A percentile compares a stretch with the other conserved stretches of the same genome.
phyloP scores from a whole-genome alignment of 2,888 invertebrate species.

The Chymomyza amoena region DNA sequence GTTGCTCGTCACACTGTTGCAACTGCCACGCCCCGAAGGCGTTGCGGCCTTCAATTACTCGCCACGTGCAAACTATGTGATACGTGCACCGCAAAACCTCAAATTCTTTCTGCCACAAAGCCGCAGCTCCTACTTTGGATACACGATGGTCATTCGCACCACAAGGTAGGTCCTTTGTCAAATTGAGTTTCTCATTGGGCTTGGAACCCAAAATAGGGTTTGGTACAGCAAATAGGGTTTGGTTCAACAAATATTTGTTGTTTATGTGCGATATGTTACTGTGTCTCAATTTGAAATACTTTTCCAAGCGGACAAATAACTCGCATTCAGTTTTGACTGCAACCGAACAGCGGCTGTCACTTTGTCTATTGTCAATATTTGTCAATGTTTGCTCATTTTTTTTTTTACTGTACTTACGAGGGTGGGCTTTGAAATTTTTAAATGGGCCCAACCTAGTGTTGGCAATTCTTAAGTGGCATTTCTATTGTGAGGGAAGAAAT shows the following conservation, averaged over 20 bases:
- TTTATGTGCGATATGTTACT: neutral
- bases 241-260: conserved; percentile 38
- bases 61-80: conserved; percentile 69
- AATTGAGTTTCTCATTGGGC: neutral
- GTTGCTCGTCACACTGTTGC: conserved; percentile 8
- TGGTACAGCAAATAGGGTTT: neutral
- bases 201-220: neutral
- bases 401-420: neutral
- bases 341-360: neutral
- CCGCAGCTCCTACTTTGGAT: conserved; percentile 77
- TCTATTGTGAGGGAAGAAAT: no score
- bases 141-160: conserved; percentile 68
- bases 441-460: no score
- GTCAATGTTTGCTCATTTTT: neutral
- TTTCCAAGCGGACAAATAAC: neutral
- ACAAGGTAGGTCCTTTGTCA: conserved; percentile 65
- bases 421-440: no score
- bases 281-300: neutral
- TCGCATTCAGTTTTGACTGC: neutral
- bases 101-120: conserved; percentile 61
- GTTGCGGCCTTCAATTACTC: conserved; percentile 71
- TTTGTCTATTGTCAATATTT: neutral
- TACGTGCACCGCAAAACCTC: conserved; percentile 61
- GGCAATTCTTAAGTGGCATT: no score
- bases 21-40: conserved; percentile 6